These are phyloP conservation scores for Crocuta crocuta DNA, from an alignment of 2,113 vertebrate genomes.

Conservation along the genomic window DNA sequence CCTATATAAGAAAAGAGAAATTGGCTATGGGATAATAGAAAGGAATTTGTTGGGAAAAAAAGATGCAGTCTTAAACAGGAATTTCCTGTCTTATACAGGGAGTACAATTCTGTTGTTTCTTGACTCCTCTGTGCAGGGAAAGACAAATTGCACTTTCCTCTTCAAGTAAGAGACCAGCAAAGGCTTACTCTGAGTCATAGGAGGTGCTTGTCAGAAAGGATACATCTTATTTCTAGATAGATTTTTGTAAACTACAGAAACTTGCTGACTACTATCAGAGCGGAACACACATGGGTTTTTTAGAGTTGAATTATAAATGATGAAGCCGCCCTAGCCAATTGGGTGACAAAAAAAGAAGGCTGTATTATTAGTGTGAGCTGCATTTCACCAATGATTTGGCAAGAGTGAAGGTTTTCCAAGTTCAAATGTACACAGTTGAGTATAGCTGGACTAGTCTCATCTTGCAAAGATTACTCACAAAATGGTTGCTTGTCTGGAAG, in stretches of 20 bases:
- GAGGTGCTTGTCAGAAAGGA: not conserved
- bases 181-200: not conserved
- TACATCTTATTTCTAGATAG: not conserved
- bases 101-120: not conserved
- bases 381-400: not conserved
- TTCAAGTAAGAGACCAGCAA: not conserved
- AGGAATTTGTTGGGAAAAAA: not conserved
- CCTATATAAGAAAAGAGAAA: not conserved
- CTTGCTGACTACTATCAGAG: not conserved
- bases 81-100: not conserved
- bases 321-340: not conserved
- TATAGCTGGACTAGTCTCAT: not conserved
- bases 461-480: not conserved
- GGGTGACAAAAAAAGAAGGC: not conserved
- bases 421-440: not conserved
- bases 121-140: not conserved
- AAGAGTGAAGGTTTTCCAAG: not conserved
- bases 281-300: not conserved
- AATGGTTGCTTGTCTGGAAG: not conserved
- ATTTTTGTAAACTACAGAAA: not conserved
- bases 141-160: not conserved
- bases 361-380: not conserved
- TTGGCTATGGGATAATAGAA: not conserved
- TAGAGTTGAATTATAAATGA: not conserved
- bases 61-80: not conserved